Base-by-base conservation (phyloP, 2,888 invertebrate genomes). In the Drosophila anomelani region DNA sequence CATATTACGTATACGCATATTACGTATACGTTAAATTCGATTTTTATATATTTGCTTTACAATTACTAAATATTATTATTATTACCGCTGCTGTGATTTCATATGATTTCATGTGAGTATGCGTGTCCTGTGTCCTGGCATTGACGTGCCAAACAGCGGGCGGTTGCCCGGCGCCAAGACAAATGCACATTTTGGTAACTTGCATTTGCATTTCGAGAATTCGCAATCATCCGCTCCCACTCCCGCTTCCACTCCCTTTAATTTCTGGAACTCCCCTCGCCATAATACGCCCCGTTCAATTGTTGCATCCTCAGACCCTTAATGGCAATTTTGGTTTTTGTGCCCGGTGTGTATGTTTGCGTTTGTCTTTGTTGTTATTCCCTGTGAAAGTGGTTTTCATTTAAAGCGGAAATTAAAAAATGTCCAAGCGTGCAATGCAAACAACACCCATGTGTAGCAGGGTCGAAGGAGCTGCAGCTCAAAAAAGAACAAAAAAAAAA, bases 391-490 rank as follows among this genome's bases (percentile, higher is more conserved):
- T 77, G 88, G 82, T 78, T 84, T 84, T 87, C 81, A 84, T 87
- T 85, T 89, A 84, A 75, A 89, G 70, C 88, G 88, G 85, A 85
- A 85, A 85, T 85, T 85, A 89, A 85, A 85, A 89, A 85, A 80
- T 88, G 86, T 76, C 71, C 84, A 80, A 67, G 77, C 67, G 56
- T 61, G 59, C 71, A 54, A 77, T 57, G 59, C 71, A 53, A 77
- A 32, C 46, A 74, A 59, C 43, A 51, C 43, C 32, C 68, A 63
- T 54, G 51, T 64, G 47, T 66, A 17, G 60, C 10, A n/a, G 46
- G 46, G 32, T 29, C 58, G 20, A 60, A 60, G 32, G 20, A 60
- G 20, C 26, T 7, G 41, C 20, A 6, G n/a, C 9, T 17, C 17
- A 17, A 9, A 4, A 17, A 17, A 10, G 34, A 57, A n/a, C 10